phyloP scores from a whole-genome alignment of 2,888 invertebrate species.

The Noctua pronuba region DNA sequence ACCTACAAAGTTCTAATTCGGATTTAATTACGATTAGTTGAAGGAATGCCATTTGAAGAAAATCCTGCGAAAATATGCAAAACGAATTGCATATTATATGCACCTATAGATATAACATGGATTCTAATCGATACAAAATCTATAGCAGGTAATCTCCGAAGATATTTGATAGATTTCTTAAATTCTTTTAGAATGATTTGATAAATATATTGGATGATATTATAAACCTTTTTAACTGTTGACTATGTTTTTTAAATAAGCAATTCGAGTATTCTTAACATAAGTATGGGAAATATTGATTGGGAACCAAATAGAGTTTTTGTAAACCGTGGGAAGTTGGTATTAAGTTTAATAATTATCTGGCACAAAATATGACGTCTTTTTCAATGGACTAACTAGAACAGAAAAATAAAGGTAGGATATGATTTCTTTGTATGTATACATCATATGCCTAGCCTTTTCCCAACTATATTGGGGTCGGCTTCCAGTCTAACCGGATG shows the following conservation, averaged over 20 bases:
- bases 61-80: slow-evolving; percentile 47
- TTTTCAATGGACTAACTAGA: background rate
- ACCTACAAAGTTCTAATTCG: too few species aligned
- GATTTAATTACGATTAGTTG: background rate
- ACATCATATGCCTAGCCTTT: too few species aligned
- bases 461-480: too few species aligned
- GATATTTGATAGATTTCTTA: slow-evolving; percentile 52
- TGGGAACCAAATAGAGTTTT: slow-evolving; percentile 33
- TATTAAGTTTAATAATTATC: slow-evolving; percentile 35
- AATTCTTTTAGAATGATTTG: slow-evolving; percentile 35
- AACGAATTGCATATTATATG: slow-evolving; percentile 21
- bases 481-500: too few species aligned
- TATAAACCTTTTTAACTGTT: slow-evolving; percentile 41
- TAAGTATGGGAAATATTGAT: slow-evolving; percentile 54
- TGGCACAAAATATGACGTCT: background rate
- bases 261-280: slow-evolving; percentile 38
- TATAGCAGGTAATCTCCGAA: slow-evolving; percentile 46
- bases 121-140: slow-evolving; percentile 34
- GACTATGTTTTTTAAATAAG: slow-evolving; percentile 64
- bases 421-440: background rate
- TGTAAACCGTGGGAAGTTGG: slow-evolving; percentile 48
- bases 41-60: slow-evolving; percentile 31
- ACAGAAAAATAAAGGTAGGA: background rate
- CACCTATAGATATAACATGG: slow-evolving; percentile 36
- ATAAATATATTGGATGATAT: slow-evolving; percentile 47